Percentiles rank a stretch among this genome's conserved stretches.
phyloP scores from a whole-genome alignment of 2,113 vertebrate genomes.

The Oxyura jamaicensis region DNA sequence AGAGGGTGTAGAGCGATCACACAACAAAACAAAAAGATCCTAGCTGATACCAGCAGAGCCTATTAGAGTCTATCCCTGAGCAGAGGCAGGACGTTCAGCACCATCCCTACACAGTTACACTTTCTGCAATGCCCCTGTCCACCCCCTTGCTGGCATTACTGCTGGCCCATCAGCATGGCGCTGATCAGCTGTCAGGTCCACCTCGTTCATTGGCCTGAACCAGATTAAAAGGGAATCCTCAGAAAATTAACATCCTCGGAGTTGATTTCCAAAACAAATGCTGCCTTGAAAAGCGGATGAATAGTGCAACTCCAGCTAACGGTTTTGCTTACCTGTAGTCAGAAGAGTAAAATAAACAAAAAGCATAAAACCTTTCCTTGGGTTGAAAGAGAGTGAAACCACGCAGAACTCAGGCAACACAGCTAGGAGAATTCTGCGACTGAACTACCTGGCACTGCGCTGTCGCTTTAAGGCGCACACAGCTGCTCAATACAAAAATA shows the following conservation, averaged over 20 bases:
- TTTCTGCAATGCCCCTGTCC: fast-evolving
- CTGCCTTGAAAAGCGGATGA: neutral
- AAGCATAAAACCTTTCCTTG: fast-evolving
- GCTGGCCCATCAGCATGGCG: neutral
- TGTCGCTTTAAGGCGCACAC: neutral
- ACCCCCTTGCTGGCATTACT: neutral
- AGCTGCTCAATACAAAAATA: neutral
- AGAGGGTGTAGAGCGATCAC: neutral
- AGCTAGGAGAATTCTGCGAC: neutral
- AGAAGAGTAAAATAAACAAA: neutral
- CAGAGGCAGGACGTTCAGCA: fast-evolving
- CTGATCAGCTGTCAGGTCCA: neutral
- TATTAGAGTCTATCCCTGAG: fast-evolving
- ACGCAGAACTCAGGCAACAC: neutral
- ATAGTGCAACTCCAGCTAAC: neutral
- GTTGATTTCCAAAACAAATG: fast-evolving
- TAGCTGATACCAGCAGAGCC: neutral
- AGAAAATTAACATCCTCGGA: fast-evolving
- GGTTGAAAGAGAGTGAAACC: neutral
- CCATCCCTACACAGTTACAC: fast-evolving
- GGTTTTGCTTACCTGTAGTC: too few relatives aligned
- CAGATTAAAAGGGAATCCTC: neutral
- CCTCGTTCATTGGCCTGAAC: fast-evolving
- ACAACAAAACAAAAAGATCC: neutral
- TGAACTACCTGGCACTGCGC: neutral